Evolutionary conservation across 2,797 vertebrate genomes (phyloP).

Genomic region (Falco columbarius): DNA sequence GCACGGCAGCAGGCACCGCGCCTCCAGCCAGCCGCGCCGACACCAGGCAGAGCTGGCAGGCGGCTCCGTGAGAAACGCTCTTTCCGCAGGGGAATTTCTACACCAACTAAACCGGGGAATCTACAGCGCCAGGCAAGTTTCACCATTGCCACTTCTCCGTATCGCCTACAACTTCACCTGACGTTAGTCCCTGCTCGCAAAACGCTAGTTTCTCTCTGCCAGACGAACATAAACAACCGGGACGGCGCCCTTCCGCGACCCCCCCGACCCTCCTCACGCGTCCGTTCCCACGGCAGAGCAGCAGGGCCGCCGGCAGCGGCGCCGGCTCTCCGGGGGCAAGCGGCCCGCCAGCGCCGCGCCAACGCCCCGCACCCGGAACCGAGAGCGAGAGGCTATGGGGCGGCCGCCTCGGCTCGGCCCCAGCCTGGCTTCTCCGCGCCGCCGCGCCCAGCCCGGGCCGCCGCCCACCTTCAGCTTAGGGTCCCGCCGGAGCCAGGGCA

Average conservation of each 20-base stretch:
- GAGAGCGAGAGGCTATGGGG: not conserved
- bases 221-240: not conserved
- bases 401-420: not conserved
- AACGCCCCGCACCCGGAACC: conserved; percentile 30
- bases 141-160: not conserved
- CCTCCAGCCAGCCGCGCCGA: not conserved
- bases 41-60: rapidly evolving
- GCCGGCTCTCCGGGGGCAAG: not conserved
- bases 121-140: not conserved
- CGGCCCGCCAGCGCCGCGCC: not conserved
- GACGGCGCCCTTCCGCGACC: not conserved
- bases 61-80: not conserved
- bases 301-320: no score
- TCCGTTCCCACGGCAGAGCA: not conserved
- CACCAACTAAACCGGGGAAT: not conserved
- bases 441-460: no score
- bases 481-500: not conserved
- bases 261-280: not conserved
- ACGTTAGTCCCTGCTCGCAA: not conserved
- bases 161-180: not conserved
- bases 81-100: not conserved
- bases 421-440: not conserved
- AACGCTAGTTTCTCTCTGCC: not conserved
- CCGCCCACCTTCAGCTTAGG: no score
- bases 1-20: not conserved